These are phyloP conservation scores for Arctocebus calabarensis DNA, from an alignment of 2,797 vertebrate species.

Conservation along the genomic window DNA sequence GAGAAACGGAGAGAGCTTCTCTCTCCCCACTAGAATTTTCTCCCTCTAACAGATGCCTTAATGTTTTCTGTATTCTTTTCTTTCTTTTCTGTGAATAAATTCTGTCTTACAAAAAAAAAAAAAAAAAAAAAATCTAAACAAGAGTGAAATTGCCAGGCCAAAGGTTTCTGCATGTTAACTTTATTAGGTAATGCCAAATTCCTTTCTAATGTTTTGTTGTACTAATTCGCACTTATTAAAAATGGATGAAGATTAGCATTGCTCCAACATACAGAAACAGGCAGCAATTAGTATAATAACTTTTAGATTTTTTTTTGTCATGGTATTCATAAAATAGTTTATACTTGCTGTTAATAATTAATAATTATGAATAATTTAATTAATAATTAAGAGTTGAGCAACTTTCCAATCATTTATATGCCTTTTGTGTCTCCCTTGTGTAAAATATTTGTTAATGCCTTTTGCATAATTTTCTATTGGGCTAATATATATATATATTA, in stretches of 20 bases:
- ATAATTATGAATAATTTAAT: not conserved
- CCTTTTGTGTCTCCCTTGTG: not conserved
- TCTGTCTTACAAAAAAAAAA: too few species aligned
- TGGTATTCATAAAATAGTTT: not conserved
- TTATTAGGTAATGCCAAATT: constrained; percentile 44
- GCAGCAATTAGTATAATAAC: not conserved
- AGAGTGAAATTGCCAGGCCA: too few species aligned
- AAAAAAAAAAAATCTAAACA: too few species aligned
- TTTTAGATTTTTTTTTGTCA: not conserved
- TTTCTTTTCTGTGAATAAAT: too few species aligned
- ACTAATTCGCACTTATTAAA: constrained; percentile 10
- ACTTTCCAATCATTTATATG: not conserved
- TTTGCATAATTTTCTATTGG: constrained; percentile 28
- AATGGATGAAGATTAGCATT: not conserved
- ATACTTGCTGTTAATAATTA: not conserved
- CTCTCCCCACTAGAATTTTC: too few species aligned
- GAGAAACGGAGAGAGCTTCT: too few species aligned
- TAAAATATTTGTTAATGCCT: constrained; percentile 37
- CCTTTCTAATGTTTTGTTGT: constrained; percentile 1
- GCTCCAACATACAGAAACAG: not conserved
- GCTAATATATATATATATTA: not conserved
- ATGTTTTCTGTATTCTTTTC: too few species aligned
- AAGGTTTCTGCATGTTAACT: constrained; percentile 31
- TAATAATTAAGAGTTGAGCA: constrained; percentile 12
- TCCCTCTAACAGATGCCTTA: too few species aligned